phyloP scores from a whole-genome alignment of 2,888 invertebrate genomes.

The Melikaiella ostensackeni region DNA sequence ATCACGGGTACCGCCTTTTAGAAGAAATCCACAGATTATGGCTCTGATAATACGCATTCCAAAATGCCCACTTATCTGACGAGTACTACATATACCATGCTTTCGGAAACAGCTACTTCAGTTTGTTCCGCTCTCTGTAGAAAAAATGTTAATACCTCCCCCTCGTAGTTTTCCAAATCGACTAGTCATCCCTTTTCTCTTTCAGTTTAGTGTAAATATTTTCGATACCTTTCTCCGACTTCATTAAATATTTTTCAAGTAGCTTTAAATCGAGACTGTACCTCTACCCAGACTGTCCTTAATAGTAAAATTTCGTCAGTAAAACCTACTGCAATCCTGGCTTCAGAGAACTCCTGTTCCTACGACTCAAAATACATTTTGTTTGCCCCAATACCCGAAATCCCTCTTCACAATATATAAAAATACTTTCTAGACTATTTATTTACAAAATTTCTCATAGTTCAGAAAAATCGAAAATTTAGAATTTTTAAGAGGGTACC shows the following conservation, averaged over 20 bases:
- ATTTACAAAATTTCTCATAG: neutral
- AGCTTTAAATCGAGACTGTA: neutral
- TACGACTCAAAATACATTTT: conserved; percentile 40
- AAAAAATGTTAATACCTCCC: conserved; percentile 30
- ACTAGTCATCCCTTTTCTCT: neutral
- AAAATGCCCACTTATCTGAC: neutral
- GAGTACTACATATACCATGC: neutral
- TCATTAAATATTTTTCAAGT: neutral
- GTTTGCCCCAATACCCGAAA: conserved; percentile 24
- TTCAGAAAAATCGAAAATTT: neutral
- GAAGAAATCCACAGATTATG: neutral
- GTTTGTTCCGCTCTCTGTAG: conserved; percentile 4
- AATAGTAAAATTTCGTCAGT: neutral
- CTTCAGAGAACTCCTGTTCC: conserved; percentile 4
- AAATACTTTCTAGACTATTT: neutral
- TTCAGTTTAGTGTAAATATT: neutral
- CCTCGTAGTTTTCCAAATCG: neutral
- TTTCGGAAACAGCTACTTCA: conserved; percentile 9
- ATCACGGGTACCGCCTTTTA: neutral
- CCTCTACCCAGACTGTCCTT: neutral
- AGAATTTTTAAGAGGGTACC: neutral
- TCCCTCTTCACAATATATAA: neutral
- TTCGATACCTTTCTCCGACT: neutral
- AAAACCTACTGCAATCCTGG: conserved; percentile 12
- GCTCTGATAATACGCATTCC: neutral